These are phyloP conservation scores for Zapus hudsonius DNA, from an alignment of 2,113 vertebrate species.

Conservation along the genomic window DNA sequence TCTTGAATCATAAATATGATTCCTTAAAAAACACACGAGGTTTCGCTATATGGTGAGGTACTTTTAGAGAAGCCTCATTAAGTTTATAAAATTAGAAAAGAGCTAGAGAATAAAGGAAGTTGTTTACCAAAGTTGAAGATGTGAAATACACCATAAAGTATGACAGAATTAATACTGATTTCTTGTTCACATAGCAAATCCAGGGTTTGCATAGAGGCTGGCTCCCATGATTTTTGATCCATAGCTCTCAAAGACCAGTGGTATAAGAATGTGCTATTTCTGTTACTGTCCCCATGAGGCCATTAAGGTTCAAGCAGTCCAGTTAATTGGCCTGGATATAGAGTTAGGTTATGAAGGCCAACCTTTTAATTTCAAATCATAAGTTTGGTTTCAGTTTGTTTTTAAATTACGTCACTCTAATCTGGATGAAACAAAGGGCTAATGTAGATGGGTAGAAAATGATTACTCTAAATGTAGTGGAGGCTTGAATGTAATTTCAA, in stretches of 20 bases:
- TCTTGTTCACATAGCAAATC: background rate
- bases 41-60: background rate
- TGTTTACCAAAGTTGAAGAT: background rate
- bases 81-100: background rate
- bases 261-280: background rate
- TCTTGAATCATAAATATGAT: background rate
- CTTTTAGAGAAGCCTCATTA: conserved; percentile 11
- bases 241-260: background rate
- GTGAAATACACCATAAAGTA: background rate
- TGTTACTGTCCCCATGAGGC: background rate
- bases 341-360: background rate
- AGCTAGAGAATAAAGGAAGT: background rate
- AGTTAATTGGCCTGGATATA: background rate
- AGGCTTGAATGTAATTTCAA: background rate
- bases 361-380: background rate
- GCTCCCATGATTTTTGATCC: background rate
- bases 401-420: background rate
- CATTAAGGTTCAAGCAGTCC: background rate
- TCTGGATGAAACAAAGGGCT: background rate
- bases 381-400: background rate
- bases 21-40: background rate
- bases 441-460: background rate
- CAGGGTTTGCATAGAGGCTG: background rate
- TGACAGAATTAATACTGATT: background rate
- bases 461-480: conserved; percentile 3